Percentiles rank a stretch among this genome's conserved stretches.
These are phyloP conservation scores for Heliopora coerulea DNA, from an alignment of 92 coral and sea anemone genomes.

Conservation along the genomic window DNA sequence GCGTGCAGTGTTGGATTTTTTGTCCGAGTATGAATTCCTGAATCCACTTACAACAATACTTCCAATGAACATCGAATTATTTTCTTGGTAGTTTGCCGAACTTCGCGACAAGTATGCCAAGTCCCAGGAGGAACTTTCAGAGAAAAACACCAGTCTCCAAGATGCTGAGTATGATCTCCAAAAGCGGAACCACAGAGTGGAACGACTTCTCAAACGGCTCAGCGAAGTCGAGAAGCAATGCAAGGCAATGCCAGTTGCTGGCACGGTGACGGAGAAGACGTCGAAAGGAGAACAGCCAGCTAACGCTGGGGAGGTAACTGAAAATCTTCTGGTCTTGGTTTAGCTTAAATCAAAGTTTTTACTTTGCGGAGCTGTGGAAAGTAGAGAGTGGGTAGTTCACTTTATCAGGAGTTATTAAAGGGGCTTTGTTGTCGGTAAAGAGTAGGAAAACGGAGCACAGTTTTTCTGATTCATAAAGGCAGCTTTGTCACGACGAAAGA, in stretches of 20 bases:
- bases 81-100: constrained; percentile 74
- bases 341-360: too few relatives aligned
- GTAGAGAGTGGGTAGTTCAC: too few relatives aligned
- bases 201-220: constrained; percentile 82
- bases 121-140: constrained; percentile 84
- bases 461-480: too few relatives aligned
- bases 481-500: too few relatives aligned
- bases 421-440: too few relatives aligned
- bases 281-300: constrained; percentile 73
- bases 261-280: constrained; percentile 40
- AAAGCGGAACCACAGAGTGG: constrained; percentile 92
- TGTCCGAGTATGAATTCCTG: too few relatives aligned
- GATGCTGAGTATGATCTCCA: constrained; percentile 95
- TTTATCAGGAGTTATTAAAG: too few relatives aligned
- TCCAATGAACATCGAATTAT: too few relatives aligned
- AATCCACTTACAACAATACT: too few relatives aligned
- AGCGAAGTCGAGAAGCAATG: constrained; percentile 77
- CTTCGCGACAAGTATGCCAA: constrained; percentile 91
- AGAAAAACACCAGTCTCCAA: constrained; percentile 81
- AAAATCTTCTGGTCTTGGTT: not conserved
- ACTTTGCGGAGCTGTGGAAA: too few relatives aligned
- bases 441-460: too few relatives aligned
- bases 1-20: too few relatives aligned
- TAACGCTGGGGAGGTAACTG: constrained; percentile 57
- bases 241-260: constrained; percentile 34